phyloP scores from a whole-genome alignment of 37 sponge, comb jelly and placozoan genomes.

The Bolinopsis microptera region DNA sequence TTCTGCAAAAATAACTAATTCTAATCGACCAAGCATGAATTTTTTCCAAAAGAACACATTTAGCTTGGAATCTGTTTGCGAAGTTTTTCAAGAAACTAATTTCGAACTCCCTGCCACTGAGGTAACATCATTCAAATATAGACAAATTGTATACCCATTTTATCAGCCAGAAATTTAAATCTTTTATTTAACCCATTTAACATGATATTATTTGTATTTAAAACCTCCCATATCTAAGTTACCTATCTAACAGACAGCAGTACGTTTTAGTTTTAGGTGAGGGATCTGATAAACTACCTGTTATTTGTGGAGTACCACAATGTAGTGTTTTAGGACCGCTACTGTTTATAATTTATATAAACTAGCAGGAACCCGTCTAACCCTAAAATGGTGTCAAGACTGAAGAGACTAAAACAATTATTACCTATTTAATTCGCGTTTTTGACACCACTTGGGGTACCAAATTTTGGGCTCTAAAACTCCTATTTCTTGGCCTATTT shows the following conservation, averaged over 20 bases:
- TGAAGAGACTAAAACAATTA: too few relatives aligned
- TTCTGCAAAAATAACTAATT: constrained; percentile 36
- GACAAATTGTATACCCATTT: neutral
- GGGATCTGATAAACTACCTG: neutral
- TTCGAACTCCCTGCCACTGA: neutral
- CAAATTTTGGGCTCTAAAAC: too few relatives aligned
- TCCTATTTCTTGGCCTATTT: too few relatives aligned
- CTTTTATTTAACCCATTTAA: too few relatives aligned
- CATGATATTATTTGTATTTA: too few relatives aligned
- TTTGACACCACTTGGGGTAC: too few relatives aligned
- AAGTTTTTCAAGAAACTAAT: constrained; percentile 4
- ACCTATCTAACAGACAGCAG: neutral
- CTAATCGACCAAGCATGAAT: neutral
- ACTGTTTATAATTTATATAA: neutral
- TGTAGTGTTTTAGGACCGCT: neutral
- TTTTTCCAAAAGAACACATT: constrained; percentile 33
- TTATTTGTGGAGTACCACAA: neutral
- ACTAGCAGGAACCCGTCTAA: too few relatives aligned
- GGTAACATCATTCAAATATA: neutral
- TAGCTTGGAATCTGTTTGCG: neutral
- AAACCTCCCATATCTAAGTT: too few relatives aligned
- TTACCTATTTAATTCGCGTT: too few relatives aligned
- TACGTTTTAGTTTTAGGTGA: neutral
- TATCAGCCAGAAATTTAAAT: neutral
- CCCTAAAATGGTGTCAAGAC: too few relatives aligned